Base-by-base conservation (phyloP, 2,113 vertebrate species). In the Morone chrysops region DNA sequence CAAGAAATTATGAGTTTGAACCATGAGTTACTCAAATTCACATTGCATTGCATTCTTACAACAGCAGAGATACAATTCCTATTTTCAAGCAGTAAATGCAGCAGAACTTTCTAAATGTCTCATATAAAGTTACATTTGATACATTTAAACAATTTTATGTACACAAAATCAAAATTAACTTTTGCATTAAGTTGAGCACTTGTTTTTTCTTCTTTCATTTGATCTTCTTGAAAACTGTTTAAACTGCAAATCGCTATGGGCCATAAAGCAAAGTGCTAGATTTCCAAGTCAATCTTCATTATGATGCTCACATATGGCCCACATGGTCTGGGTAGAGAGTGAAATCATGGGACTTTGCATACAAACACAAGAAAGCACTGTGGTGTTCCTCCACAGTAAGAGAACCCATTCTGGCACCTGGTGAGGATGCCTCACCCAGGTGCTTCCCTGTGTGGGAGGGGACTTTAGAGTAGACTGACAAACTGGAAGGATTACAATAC, bases 391-490 rank as follows among this genome's bases (percentile, higher is more conserved):
- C 50, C 36, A 45, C 70, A 22, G 36, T 51, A 66, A 60, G 43
- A 70, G 41, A 74, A 36, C 18, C 17, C 22, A 47, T 59, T 4
- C 66, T 40, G 51, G 57, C 50, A 31, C 36, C 63, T 53, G 38
- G 70, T 59, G 57, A 56, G 56, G 43, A 63, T 25, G 51, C 40
- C 60, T 80, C 65, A 71, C 45, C 53, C 57, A 66, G 57, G 75
- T 66, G 75, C 22, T n/a, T 65, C 41, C 54, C 9, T 22, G 43
- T n/a, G 31, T 53, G 31, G 47, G 74, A 41, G 43, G 65, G 36
- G n/a, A 71, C 40, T 25, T 66, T 4, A 10, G 4, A 57, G 20
- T 18, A 72, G 20, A 18, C 12, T 0, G 4, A 68, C 41, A 65
- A 16, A 68, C 36, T 43, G 12, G 8, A 51, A 9, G 45, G 40